Percentiles rank a stretch among this genome's conserved stretches.
Conservation (phyloP, 2,888 invertebrate species). For the Synergus umbraculus region DNA sequence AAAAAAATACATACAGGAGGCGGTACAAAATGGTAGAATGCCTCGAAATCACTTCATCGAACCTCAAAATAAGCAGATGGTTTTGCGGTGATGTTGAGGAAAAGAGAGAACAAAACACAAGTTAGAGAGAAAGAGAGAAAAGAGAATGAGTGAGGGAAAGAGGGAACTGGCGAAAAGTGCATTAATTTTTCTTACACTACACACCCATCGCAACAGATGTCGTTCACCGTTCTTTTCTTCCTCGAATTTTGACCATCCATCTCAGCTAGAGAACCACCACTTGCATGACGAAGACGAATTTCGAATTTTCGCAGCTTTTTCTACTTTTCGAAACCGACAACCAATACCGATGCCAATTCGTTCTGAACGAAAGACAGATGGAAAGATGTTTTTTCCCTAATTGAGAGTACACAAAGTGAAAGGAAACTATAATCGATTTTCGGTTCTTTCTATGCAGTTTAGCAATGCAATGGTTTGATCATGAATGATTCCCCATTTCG, state of each 20-base stretch:
- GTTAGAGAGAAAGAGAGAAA: background rate
- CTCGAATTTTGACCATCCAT: background rate
- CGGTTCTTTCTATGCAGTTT: background rate
- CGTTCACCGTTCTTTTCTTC: constrained; percentile 4
- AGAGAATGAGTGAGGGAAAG: background rate
- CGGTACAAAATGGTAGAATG: constrained; percentile 45
- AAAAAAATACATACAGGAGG: background rate
- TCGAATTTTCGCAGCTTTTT: background rate
- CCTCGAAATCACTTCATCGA: constrained; percentile 72
- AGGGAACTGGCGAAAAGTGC: constrained; percentile 34
- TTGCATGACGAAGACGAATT: background rate
- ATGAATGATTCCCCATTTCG: background rate
- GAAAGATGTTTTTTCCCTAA: background rate
- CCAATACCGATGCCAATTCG: background rate
- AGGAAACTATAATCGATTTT: background rate
- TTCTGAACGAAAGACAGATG: background rate
- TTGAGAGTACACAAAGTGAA: background rate
- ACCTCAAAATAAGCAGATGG: constrained; percentile 66
- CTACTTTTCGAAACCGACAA: background rate
- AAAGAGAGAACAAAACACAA: constrained; percentile 19
- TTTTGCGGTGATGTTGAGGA: constrained; percentile 45
- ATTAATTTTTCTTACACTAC: constrained; percentile 25
- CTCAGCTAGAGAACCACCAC: background rate
- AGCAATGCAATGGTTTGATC: background rate
- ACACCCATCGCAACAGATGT: constrained; percentile 25